A percentile compares a stretch with the other conserved stretches of the same genome.
Evolutionary conservation across 2,888 invertebrate species (phyloP).

Genomic region (Onchidella celtica): DNA sequence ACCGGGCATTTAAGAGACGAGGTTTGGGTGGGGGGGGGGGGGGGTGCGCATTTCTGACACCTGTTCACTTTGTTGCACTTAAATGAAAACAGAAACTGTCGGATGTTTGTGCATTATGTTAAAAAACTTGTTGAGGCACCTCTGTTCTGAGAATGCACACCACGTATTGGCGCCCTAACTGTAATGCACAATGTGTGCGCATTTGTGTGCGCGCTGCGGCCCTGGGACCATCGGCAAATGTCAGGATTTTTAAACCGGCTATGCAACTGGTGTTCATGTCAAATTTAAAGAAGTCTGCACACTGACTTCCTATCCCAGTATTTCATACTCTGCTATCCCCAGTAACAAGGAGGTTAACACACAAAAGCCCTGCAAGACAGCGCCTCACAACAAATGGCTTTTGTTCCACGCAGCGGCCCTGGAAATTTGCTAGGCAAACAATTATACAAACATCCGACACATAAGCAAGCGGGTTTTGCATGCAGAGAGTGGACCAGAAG

Average conservation of each 20-base stretch:
- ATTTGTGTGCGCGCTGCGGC: too few species aligned
- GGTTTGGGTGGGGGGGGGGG: too few species aligned
- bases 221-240: neutral
- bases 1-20: too few species aligned
- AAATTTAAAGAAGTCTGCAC: constrained; percentile 23
- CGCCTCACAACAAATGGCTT: constrained; percentile 18
- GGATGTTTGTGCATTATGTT: too few species aligned
- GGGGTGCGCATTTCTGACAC: too few species aligned
- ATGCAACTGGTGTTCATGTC: neutral
- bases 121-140: too few species aligned
- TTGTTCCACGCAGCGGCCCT: constrained; percentile 1
- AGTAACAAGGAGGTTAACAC: constrained; percentile 28
- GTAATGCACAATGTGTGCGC: too few species aligned
- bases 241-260: neutral
- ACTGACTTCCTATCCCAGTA: constrained; percentile 17
- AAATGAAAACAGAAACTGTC: too few species aligned
- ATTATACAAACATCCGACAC: constrained; percentile 12
- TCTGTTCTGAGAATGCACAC: too few species aligned
- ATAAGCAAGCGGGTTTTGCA: neutral
- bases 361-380: neutral
- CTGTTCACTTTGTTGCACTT: too few species aligned
- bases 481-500: constrained; percentile 33
- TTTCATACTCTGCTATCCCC: neutral
- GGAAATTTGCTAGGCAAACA: constrained; percentile 38
- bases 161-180: too few species aligned